Percentiles rank a stretch among this genome's conserved stretches.
Evolutionary conservation across 1,140 invertebrate species (phyloP).

Genomic region (Leucophenga varia): DNA sequence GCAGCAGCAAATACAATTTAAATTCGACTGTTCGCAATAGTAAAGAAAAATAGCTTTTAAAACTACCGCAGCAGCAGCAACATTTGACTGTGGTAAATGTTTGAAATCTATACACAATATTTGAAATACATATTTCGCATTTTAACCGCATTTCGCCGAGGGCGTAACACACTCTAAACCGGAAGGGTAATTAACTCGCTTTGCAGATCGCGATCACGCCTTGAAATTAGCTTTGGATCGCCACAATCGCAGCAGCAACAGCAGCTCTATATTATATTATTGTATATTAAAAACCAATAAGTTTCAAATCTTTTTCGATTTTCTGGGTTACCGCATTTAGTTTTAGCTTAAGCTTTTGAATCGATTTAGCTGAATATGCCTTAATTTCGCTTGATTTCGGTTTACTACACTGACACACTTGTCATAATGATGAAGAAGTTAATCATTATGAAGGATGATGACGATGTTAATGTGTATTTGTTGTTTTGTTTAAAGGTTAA

Average conservation of each 20-base stretch:
- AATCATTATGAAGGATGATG: no score
- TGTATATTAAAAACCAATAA: slow-evolving; percentile 51
- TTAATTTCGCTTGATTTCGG: no score
- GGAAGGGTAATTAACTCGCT: slow-evolving; percentile 56
- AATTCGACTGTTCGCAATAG: slow-evolving; percentile 42
- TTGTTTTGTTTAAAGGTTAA: no score
- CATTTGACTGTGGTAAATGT: no score
- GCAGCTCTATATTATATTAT: not conserved
- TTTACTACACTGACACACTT: no score
- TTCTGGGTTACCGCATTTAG: no score
- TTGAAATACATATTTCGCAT: slow-evolving; percentile 36
- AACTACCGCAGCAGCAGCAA: no score
- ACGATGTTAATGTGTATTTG: no score
- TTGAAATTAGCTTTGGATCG: slow-evolving; percentile 14
- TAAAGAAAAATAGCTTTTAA: no score
- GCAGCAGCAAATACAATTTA: slow-evolving; percentile 47
- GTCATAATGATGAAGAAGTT: no score
- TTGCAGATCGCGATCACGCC: slow-evolving; percentile 54
- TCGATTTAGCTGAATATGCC: no score
- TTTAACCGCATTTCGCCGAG: slow-evolving; percentile 51
- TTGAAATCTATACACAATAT: slow-evolving; percentile 37
- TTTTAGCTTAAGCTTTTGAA: no score
- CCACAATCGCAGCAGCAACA: not conserved
- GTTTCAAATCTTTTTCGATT: slow-evolving; percentile 30
- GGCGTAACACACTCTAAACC: slow-evolving; percentile 55